Percentiles rank a stretch among this genome's conserved stretches.
phyloP scores from a whole-genome alignment of 2,113 vertebrate genomes.

The Indicator maculatus region DNA sequence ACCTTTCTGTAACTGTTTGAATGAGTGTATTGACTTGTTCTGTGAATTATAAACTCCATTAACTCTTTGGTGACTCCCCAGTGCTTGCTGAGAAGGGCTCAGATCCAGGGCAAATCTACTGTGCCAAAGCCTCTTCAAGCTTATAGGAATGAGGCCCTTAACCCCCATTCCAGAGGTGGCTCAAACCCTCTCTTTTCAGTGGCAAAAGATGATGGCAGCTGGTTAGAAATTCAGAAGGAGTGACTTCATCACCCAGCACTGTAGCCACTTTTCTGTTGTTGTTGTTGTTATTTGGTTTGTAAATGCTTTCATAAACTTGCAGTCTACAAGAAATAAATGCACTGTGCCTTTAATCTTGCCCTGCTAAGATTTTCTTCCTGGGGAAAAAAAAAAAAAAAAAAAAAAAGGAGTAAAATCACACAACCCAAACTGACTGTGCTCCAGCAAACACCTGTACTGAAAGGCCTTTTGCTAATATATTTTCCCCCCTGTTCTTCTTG shows the following conservation, averaged over 20 bases:
- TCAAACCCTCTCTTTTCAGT: background rate
- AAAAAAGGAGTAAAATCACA: background rate
- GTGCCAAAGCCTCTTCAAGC: background rate
- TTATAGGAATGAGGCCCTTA: background rate
- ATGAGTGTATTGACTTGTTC: slow-evolving; percentile 62
- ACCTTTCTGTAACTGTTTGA: slow-evolving; percentile 49
- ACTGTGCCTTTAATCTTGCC: slow-evolving; percentile 62
- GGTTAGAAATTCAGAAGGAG: background rate
- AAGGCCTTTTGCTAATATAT: slow-evolving; percentile 57
- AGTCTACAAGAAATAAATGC: background rate
- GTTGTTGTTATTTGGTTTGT: background rate
- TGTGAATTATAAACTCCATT: slow-evolving; percentile 41
- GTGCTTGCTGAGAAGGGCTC: background rate
- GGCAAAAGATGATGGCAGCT: background rate
- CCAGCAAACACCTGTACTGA: slow-evolving; percentile 72
- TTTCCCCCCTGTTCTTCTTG: slow-evolving; percentile 13
- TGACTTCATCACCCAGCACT: background rate
- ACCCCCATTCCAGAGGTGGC: background rate
- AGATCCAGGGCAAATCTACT: background rate
- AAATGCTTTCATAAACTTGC: background rate
- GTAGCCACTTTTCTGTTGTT: background rate
- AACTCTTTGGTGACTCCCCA: slow-evolving; percentile 33
- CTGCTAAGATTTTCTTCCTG: background rate
- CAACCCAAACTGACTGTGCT: background rate
- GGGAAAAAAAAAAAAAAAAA: background rate